Evolutionary conservation across 2,888 invertebrate species (phyloP), one percentile per base, ranked within the genome.

Genomic region (Agrotis segetum): DNA sequence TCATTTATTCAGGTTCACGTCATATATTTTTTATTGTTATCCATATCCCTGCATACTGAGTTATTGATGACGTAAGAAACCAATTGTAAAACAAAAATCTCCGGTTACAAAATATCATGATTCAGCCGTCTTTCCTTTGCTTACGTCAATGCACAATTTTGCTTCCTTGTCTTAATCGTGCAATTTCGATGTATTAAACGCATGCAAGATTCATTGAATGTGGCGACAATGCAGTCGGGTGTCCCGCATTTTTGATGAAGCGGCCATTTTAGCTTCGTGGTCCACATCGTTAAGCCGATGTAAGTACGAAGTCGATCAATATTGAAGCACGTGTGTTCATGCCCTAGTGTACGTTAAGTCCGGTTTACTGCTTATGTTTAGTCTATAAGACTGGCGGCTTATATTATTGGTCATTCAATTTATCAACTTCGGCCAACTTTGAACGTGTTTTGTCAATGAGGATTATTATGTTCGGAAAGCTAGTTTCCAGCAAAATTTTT

Each of bases 251-350:
- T 70, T 78, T 78, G 66, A 72, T 82, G 67, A 70, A 72, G 59
- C 62, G 61, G 66, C 60, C 75, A 66, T 79, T 74, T 58, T 71
- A 53, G 46, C 29, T 65, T 77, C 77, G 77, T 61, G 63, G 78
- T 63, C 50, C 71, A 71, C 64, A 61, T 67, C 62, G 53, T 59
- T 68, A 67, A 59, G 53, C 63, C 58, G 60, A 81, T 74, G 84
- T 81, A 76, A 84, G 84, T 74, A 66, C 64, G 24, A 67, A 62
- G 58, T 67, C 75, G 59, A 71, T 82, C 83, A 67, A 79, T 83
- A 75, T 66, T 67, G 46, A 14, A 64, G 34, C 56, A 46, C 61
- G 59, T 79, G 71, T 74, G 49, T 56, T 72, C 16, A 40, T 72
- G 67, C 74, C 79, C 71, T 79, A 79, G 56, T 62, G 71, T 68